These are phyloP conservation scores for Heteractis magnifica DNA, from an alignment of 92 coral and sea anemone species.

Conservation along the genomic window DNA sequence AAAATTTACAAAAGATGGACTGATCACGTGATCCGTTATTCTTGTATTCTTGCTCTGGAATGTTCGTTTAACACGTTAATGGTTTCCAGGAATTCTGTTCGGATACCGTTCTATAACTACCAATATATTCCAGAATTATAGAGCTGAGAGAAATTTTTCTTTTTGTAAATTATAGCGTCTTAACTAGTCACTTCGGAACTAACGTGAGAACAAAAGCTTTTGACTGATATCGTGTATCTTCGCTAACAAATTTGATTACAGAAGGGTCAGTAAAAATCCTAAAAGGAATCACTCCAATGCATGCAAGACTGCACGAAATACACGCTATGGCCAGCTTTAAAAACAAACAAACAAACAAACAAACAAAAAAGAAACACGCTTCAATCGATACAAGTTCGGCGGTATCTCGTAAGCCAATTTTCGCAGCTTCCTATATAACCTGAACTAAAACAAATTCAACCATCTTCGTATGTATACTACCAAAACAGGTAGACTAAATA, in stretches of 20 bases:
- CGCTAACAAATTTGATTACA: background rate
- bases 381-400: background rate
- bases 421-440: too few relatives aligned
- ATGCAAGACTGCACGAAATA: conserved; percentile 5
- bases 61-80: background rate
- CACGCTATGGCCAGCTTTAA: background rate
- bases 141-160: background rate
- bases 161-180: background rate
- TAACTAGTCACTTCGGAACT: background rate
- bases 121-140: background rate
- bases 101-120: background rate
- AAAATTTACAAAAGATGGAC: too few relatives aligned
- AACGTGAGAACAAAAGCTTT: background rate
- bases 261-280: background rate
- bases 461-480: background rate
- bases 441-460: too few relatives aligned
- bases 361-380: too few relatives aligned
- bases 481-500: too few relatives aligned
- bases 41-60: background rate
- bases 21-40: too few relatives aligned
- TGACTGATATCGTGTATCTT: background rate
- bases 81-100: background rate
- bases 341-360: too few relatives aligned
- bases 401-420: background rate
- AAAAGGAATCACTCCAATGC: background rate